Base-by-base conservation (phyloP, 1,140 invertebrate species). In the Hesperophylax magnus region DNA sequence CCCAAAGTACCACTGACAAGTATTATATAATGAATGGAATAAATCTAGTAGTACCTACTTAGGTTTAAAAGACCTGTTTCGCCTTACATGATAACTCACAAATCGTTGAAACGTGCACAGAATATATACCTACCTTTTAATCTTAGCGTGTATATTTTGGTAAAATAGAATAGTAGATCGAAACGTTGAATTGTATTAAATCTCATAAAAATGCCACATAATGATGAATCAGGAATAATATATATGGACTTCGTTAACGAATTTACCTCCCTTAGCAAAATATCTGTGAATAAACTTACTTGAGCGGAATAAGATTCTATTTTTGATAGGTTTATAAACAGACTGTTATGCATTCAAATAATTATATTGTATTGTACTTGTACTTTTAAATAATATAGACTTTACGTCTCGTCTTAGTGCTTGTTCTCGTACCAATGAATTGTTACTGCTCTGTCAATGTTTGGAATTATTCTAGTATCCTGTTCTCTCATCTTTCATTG, bases 291-390 rank as follows among this genome's bases (percentile, higher is more conserved):
- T 79, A 79, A 76, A 82, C 71, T 79, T 82, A 82, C 39, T 52
- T 75, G 52, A 69, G 69, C 76, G 69, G 81, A 82, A 82, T 79
- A 22, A 47, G 54, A 69, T 75, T 82, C 83, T 84, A 82, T 84
- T 84, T 84, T 84, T 84, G 83, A 82, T 84, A 84, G 72, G 83
- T 84, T 84, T 81, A 79, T 81, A 81, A 53, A 79, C 75, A 67
- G 78, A 61, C 52, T 79, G 78, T 79, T 79, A 61, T 58, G 54
- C 67, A 72, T 79, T 79, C 78, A 79, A 60, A 79, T 54, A 39
- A 79, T 24, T 27, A 52, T 39, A 34, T 18, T 54, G 39, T 27
- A 27, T 27, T 52, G 39, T n/a, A n/a, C n/a, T n/a, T n/a, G n/a
- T 56, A 58, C 52, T n/a, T 31, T 58, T 75, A 47, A 47, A 47